Evolutionary conservation across 2,113 vertebrate genomes (phyloP).

Genomic region (Cyanoramphus novaezelandiae): DNA sequence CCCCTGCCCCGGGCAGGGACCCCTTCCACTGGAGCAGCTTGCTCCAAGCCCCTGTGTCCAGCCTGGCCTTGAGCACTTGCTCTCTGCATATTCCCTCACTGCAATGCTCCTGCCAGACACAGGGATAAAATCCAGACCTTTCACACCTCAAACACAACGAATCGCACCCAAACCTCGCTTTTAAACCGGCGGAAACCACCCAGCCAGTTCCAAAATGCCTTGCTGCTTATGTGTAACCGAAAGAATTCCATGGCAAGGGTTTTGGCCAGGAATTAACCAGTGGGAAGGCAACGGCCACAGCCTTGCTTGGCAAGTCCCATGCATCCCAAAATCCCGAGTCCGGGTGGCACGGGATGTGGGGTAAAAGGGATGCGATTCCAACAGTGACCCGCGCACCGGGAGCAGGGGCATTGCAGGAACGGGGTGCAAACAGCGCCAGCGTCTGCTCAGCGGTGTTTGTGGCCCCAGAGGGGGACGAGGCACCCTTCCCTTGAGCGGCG

Average conservation of each 20-base stretch:
- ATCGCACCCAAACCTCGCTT: neutral
- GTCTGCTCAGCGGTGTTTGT: fast-evolving
- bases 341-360: neutral
- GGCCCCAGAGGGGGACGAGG: neutral
- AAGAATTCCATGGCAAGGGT: neutral
- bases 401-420: fast-evolving
- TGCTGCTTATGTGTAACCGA: neutral
- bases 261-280: neutral
- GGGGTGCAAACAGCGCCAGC: fast-evolving
- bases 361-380: neutral
- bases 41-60: neutral
- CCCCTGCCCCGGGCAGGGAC: neutral
- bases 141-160: neutral
- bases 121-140: neutral
- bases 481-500: neutral
- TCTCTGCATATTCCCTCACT: neutral
- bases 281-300: neutral
- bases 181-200: neutral
- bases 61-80: neutral
- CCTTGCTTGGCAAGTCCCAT: fast-evolving
- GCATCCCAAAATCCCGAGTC: neutral
- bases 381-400: fast-evolving
- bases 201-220: neutral
- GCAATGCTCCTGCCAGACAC: conserved; percentile 1
- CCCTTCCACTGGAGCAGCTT: neutral